Percentiles rank a stretch among this genome's conserved stretches.
Conservation (phyloP, 1,140 invertebrate species). For the Pentalonia nigronervosa region DNA sequence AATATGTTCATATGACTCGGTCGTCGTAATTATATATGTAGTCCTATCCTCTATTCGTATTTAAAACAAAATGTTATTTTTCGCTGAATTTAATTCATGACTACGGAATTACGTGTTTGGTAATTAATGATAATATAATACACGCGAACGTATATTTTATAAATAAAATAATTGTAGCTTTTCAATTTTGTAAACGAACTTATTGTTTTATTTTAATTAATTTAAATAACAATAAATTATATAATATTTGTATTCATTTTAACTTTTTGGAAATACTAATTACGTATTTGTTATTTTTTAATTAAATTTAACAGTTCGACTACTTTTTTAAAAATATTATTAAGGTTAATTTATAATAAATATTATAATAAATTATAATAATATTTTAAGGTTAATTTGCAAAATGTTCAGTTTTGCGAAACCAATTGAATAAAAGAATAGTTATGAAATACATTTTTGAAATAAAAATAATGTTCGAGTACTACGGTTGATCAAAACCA, state of each 20-base stretch:
- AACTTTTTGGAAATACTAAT: background rate
- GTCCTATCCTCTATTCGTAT: background rate
- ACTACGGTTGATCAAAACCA: background rate
- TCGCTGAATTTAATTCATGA: background rate
- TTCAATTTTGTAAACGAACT: background rate
- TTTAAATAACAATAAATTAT: background rate
- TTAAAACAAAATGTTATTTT: background rate
- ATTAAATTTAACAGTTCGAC: background rate
- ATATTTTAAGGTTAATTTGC: background rate
- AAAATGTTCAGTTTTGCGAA: background rate
- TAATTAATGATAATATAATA: slow-evolving; percentile 12
- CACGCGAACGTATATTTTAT: background rate
- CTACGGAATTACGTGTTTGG: background rate
- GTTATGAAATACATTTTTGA: background rate
- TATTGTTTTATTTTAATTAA: background rate
- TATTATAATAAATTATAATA: too few species aligned
- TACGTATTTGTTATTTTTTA: background rate
- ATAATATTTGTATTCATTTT: background rate
- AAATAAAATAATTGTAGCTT: too few species aligned
- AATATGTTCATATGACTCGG: background rate
- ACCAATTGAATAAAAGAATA: background rate
- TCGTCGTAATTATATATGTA: background rate
- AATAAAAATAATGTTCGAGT: background rate
- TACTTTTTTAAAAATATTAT: background rate
- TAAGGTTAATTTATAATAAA: background rate